Conservation (phyloP, 2,888 invertebrate genomes). For the Cantharis rustica region DNA sequence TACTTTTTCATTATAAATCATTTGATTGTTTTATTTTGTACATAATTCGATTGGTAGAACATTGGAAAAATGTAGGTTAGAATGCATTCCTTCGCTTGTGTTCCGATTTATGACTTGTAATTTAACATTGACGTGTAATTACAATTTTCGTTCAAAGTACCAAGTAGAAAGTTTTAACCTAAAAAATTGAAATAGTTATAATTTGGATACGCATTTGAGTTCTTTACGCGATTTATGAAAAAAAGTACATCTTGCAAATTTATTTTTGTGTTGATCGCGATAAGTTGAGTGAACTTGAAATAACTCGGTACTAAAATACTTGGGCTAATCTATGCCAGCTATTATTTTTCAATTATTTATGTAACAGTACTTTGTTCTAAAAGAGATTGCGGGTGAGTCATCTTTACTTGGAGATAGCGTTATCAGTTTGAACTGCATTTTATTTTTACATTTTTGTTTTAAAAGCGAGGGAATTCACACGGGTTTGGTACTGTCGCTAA, state of each 20-base stretch:
- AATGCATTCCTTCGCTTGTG: background rate
- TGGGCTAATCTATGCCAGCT: background rate
- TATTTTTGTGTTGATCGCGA: background rate
- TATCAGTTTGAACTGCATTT: background rate
- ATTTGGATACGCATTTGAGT: background rate
- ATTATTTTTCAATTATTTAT: background rate
- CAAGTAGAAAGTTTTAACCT: background rate
- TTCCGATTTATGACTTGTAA: background rate
- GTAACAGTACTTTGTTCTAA: constrained; percentile 1
- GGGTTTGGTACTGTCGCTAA: background rate
- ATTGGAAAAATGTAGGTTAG: background rate
- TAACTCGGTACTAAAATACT: background rate
- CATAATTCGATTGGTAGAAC: background rate
- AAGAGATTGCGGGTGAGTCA: background rate
- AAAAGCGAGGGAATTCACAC: background rate
- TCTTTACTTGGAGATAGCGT: background rate
- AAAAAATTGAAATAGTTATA: background rate
- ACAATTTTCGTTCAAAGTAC: background rate
- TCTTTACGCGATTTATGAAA: background rate
- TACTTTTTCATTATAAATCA: background rate
- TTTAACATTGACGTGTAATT: background rate
- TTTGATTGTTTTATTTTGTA: background rate
- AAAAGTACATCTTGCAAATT: background rate
- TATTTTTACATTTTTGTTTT: background rate
- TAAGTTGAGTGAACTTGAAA: background rate